Conservation (phyloP, 2,797 vertebrate species). For the Pseudocheirus occidentalis region DNA sequence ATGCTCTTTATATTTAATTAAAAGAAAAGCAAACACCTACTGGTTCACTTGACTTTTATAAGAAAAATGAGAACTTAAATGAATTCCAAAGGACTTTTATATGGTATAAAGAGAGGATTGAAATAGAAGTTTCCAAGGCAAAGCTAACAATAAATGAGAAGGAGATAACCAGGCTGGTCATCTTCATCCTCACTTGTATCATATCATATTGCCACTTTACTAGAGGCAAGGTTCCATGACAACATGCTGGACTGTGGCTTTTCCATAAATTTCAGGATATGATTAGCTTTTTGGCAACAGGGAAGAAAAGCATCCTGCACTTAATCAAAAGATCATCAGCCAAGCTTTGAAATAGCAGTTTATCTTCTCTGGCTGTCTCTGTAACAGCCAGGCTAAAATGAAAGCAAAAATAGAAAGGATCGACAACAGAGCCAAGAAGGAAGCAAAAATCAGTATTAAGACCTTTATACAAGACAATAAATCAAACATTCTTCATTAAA, state of each 20-base stretch:
- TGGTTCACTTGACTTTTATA: neutral
- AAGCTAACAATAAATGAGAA: neutral
- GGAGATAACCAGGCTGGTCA: neutral
- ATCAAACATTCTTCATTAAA: constrained; percentile 61
- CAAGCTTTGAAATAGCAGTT: neutral
- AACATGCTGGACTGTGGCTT: neutral
- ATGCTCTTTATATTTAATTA: too few species aligned
- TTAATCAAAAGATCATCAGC: constrained; percentile 2
- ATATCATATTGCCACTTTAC: neutral
- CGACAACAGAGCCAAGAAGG: rapidly evolving
- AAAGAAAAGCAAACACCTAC: neutral
- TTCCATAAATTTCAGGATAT: too few species aligned
- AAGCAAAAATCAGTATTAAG: neutral
- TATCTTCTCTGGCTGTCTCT: neutral
- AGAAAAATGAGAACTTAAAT: neutral
- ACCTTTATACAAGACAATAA: constrained; percentile 35
- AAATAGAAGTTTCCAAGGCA: neutral
- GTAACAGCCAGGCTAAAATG: neutral
- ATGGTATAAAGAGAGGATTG: neutral
- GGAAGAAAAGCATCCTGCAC: neutral
- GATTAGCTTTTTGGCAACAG: neutral
- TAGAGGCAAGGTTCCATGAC: neutral
- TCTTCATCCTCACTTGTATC: neutral
- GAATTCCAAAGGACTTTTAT: neutral
- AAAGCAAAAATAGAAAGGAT: neutral